phyloP scores from a whole-genome alignment of 1,140 invertebrate species.

The Aphis craccivora region DNA sequence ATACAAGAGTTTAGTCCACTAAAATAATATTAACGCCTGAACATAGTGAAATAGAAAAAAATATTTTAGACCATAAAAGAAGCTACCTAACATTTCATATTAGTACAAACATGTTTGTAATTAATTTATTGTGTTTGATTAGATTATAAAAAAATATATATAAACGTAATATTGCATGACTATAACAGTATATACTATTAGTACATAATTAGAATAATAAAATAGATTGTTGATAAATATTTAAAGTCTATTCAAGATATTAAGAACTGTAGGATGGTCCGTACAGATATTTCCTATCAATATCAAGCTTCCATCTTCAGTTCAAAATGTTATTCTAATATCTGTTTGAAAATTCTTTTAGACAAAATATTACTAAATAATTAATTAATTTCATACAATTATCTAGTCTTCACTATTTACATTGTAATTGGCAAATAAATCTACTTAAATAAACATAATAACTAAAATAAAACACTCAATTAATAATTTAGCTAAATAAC shows the following conservation, averaged over 20 bases:
- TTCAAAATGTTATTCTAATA: conserved; percentile 9
- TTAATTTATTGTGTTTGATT: conserved; percentile 1
- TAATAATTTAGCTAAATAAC: conserved; percentile 55
- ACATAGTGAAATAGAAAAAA: background rate
- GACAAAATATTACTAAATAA: background rate
- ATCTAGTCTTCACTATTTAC: conserved; percentile 31
- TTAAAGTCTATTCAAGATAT: conserved; percentile 33
- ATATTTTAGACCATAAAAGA: conserved; percentile 20
- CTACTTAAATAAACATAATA: conserved; percentile 46
- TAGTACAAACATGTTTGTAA: conserved; percentile 44
- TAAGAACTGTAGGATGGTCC: background rate
- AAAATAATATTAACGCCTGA: background rate
- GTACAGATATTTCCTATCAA: background rate
- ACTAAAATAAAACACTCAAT: conserved; percentile 50
- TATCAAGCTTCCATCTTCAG: background rate
- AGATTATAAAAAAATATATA: conserved; percentile 45
- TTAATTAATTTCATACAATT: background rate
- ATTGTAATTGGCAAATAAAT: conserved; percentile 45
- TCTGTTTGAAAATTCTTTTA: background rate
- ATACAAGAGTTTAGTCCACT: background rate
- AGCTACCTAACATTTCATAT: conserved; percentile 24
- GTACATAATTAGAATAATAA: conserved; percentile 12
- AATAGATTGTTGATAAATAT: conserved; percentile 16
- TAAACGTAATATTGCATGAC: conserved; percentile 39
- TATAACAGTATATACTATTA: conserved; percentile 6